These are phyloP conservation scores for Neomonachus schauinslandi DNA, from an alignment of 2,113 vertebrate genomes.

Conservation along the genomic window DNA sequence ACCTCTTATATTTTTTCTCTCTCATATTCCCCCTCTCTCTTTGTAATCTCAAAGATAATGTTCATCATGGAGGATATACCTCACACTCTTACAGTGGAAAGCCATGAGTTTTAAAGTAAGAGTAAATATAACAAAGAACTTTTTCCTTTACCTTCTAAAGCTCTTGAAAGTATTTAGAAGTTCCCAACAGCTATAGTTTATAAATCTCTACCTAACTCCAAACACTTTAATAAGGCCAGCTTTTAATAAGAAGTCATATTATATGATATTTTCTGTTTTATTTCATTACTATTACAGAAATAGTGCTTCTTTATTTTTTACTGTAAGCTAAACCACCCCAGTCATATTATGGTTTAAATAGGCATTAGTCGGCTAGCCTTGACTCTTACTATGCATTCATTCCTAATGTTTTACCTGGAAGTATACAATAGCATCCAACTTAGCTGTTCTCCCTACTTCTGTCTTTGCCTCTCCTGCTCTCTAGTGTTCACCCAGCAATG, in stretches of 20 bases:
- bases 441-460: neutral
- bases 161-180: neutral
- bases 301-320: neutral
- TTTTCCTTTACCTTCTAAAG: constrained; percentile 22
- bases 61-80: neutral
- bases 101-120: neutral
- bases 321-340: neutral
- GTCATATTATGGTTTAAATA: neutral
- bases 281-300: neutral
- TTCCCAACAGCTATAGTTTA: neutral
- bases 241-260: neutral
- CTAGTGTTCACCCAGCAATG: neutral
- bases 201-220: neutral
- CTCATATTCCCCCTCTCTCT: neutral
- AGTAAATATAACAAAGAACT: neutral
- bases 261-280: neutral
- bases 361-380: neutral
- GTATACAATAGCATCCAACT: neutral
- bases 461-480: neutral
- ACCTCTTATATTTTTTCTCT: neutral
- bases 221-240: neutral
- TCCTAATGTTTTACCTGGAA: neutral
- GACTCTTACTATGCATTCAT: neutral
- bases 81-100: neutral
- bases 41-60: neutral